Evolutionary conservation across 2,797 vertebrate genomes (phyloP).

Genomic region (Moxostoma hubbsi): DNA sequence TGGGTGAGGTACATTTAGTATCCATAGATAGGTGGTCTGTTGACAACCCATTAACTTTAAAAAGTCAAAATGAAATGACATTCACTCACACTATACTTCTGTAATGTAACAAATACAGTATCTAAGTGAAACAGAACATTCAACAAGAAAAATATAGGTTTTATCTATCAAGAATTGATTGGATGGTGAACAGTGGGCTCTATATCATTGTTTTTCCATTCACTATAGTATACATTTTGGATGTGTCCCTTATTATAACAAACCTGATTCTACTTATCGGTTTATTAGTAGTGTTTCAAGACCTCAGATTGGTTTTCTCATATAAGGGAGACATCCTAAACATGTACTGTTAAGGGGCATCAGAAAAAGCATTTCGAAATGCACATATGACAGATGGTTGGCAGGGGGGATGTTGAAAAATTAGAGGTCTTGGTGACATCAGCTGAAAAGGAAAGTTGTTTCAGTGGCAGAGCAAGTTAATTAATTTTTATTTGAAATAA

Average conservation of each 20-base stretch:
- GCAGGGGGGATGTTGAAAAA: background rate
- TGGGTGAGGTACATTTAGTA: background rate
- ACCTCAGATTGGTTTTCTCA: no score
- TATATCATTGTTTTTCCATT: no score
- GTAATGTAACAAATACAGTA: background rate
- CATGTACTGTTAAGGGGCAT: no score
- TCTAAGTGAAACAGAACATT: background rate
- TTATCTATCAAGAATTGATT: no score
- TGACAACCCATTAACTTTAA: background rate
- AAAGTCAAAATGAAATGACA: background rate
- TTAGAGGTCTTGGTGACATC: background rate
- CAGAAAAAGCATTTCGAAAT: background rate
- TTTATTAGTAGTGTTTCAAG: no score
- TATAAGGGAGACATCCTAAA: no score
- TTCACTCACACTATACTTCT: background rate
- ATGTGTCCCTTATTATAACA: no score
- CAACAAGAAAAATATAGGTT: background rate
- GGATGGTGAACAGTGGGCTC: no score
- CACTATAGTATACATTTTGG: no score
- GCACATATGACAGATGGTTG: background rate
- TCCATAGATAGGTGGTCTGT: background rate
- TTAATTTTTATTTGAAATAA: background rate
- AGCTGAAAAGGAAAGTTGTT: background rate
- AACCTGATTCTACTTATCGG: no score
- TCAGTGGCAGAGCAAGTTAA: background rate